Conservation (phyloP, 2,888 invertebrate genomes). For the Epinotia demarniana region DNA sequence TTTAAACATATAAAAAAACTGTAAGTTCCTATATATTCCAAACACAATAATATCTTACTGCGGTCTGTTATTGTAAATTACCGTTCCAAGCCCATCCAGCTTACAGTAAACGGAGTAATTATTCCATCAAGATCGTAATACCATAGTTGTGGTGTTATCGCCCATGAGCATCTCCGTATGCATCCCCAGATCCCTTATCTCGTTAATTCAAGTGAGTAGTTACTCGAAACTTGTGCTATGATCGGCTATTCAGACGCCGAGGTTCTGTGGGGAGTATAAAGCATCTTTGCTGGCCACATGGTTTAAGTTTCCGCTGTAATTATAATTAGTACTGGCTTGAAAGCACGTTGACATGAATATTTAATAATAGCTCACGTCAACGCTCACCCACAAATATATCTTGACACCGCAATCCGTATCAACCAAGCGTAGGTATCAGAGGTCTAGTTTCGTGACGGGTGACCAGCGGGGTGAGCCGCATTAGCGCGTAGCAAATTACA, state of each 20-base stretch:
- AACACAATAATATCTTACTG: background rate
- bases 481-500: too few species aligned
- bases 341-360: background rate
- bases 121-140: constrained; percentile 17
- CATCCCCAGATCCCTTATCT: constrained; percentile 43
- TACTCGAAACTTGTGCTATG: constrained; percentile 40
- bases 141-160: constrained; percentile 23
- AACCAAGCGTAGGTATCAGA: too few species aligned
- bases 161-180: constrained; percentile 36
- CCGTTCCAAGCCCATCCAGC: background rate
- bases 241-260: constrained; percentile 33
- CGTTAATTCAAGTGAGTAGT: constrained; percentile 44
- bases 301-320: constrained; percentile 1
- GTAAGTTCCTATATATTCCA: background rate
- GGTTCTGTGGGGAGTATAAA: constrained; percentile 23
- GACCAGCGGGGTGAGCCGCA: too few species aligned
- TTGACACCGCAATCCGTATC: too few species aligned
- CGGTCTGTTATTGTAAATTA: background rate
- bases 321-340: background rate
- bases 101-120: constrained; percentile 3
- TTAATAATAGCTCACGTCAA: too few species aligned
- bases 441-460: too few species aligned
- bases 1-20: background rate
- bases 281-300: constrained; percentile 17
- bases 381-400: too few species aligned